Evolutionary conservation across 2,113 vertebrate species (phyloP).

Genomic region (Lophotis ruficrista): DNA sequence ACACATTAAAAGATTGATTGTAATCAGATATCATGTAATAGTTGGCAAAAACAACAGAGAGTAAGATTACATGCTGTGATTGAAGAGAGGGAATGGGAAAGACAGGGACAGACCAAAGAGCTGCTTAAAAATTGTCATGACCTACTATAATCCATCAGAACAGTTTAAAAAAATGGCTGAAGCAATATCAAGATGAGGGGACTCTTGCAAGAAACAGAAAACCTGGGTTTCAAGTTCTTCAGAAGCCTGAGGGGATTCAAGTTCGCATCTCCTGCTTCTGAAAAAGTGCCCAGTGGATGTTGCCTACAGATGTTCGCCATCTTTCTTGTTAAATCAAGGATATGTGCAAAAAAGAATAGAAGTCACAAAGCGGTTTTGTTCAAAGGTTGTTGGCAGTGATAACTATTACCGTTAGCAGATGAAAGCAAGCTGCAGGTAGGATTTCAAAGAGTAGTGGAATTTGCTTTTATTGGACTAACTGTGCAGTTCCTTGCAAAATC

Average conservation of each 20-base stretch:
- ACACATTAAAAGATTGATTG: neutral
- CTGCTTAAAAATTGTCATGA: neutral
- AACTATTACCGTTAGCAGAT: conserved; percentile 2
- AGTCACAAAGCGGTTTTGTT: neutral
- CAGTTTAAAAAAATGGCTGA: neutral
- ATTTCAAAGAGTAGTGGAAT: conserved; percentile 51
- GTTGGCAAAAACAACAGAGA: neutral
- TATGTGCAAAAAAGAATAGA: neutral
- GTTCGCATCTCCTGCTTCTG: neutral
- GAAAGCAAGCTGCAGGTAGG: conserved; percentile 53
- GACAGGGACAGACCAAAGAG: neutral
- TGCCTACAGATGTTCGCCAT: conserved; percentile 27
- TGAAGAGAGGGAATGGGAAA: neutral
- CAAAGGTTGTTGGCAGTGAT: conserved; percentile 38
- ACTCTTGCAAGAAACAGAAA: neutral
- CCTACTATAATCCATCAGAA: neutral
- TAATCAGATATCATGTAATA: neutral
- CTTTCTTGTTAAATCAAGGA: conserved; percentile 3
- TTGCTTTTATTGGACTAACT: conserved; percentile 57
- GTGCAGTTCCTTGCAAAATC: conserved; percentile 1
- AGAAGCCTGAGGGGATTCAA: neutral
- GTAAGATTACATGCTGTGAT: neutral
- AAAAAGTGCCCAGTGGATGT: neutral
- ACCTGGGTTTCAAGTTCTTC: neutral
- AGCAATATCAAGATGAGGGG: neutral